Base-by-base conservation (phyloP, 2,797 vertebrate genomes). In the Margarornis squamiger region DNA sequence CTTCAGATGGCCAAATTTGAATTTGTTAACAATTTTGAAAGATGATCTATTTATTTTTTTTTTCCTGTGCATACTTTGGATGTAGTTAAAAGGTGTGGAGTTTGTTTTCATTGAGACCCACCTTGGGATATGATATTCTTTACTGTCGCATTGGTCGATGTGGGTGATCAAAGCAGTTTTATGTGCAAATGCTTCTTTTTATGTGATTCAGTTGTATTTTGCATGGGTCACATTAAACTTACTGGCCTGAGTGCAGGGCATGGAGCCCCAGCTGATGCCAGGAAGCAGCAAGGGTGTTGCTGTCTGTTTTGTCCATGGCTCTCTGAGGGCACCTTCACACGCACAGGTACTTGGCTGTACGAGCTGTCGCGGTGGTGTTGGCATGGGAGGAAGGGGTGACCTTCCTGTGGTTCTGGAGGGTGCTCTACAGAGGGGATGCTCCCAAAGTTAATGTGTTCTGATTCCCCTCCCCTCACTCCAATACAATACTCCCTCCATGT, bases 261-360 rank as follows among this genome's bases (percentile, higher is more conserved):
- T 12, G 46, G 66, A 83, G 32, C 32, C 29, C 54, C 41, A 17
- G 20, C 0, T 38, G 48, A 7, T 38, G 49, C 23, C 45, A 83
- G 57, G n/a, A 23, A 65, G 13, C 6, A 39, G 17, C 9, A 32
- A 6, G 38, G 63, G 30, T 61, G 14, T 58, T 49, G 13, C 49
- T 68, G 27, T 72, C 27, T 6, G 1, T 61, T 74, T 81, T 75
- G 51, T 24, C 27, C 16, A 29, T 10, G 29, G 11, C 41, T 52
- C 17, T 71, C 43, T 26, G 26, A 30, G 61, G n/a, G 30, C 70
- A 45, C 70, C 26, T 78, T 89, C 58, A 9, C 21, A 1, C 11
- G 10, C 34, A 1, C 34, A 20, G 48, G 3, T 4, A 2, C 20
- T 41, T 20, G n/a, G 29, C 8, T 82, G 68, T 30, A 27, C 0